Percentiles rank a stretch among this genome's conserved stretches.
Evolutionary conservation across 2,113 vertebrate genomes (phyloP).

Genomic region (Strigops habroptila): DNA sequence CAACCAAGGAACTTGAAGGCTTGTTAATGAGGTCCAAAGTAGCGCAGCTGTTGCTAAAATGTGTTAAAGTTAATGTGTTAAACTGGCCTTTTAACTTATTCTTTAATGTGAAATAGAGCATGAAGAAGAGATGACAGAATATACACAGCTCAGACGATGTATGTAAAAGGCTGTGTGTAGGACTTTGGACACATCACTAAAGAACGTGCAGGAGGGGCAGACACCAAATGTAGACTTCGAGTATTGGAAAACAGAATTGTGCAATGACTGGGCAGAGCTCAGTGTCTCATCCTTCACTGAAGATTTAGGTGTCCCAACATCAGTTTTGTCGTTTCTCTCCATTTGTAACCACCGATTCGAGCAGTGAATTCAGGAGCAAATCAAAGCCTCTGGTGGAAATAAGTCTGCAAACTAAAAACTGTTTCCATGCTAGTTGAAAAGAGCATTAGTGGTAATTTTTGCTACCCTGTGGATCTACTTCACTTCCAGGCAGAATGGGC

Average conservation of each 20-base stretch:
- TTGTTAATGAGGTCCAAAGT: background rate
- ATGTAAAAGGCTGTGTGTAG: background rate
- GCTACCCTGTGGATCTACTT: background rate
- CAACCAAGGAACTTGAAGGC: background rate
- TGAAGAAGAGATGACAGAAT: background rate
- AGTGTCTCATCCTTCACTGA: background rate
- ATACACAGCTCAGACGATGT: background rate
- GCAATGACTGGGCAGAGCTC: background rate
- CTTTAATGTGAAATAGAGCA: background rate
- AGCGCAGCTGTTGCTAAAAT: background rate
- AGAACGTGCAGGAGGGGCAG: background rate
- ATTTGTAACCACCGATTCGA: background rate
- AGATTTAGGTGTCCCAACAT: background rate
- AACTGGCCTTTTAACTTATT: background rate
- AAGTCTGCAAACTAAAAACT: background rate
- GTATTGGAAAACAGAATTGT: background rate
- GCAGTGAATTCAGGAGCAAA: background rate
- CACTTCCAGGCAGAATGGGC: background rate
- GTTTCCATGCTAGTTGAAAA: background rate
- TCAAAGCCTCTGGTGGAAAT: background rate
- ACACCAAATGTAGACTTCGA: fast-evolving
- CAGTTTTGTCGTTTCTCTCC: background rate
- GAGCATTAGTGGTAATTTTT: background rate
- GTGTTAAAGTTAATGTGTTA: background rate
- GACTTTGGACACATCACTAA: background rate